phyloP scores from a whole-genome alignment of 2,113 vertebrate genomes.

The Hucho hucho region DNA sequence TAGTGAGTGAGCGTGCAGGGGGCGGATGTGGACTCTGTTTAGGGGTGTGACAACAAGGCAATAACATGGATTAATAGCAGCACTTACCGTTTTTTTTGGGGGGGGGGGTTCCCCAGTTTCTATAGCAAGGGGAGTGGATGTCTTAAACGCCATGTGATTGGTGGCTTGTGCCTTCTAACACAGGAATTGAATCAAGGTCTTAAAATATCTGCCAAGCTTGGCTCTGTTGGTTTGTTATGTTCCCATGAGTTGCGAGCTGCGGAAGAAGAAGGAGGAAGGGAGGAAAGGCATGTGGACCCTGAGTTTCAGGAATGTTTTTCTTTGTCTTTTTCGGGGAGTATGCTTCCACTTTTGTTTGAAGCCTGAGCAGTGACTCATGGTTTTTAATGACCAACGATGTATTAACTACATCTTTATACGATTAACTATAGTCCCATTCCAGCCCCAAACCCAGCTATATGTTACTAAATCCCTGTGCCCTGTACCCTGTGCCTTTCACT shows the following conservation, averaged over 20 bases:
- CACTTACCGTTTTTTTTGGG: neutral
- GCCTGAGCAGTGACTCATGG: neutral
- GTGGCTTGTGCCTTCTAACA: neutral
- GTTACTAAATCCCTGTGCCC: neutral
- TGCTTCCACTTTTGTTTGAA: neutral
- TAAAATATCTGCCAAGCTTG: constrained; percentile 16
- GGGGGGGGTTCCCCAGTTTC: neutral
- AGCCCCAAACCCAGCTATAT: neutral
- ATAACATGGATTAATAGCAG: neutral
- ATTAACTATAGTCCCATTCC: neutral
- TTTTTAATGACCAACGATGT: neutral
- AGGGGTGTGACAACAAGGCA: neutral
- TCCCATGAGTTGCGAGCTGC: neutral
- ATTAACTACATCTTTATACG: constrained; percentile 3
- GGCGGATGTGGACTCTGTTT: constrained; percentile 4
- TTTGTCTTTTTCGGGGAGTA: constrained; percentile 1
- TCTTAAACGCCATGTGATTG: constrained; percentile 14
- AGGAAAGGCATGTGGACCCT: neutral
- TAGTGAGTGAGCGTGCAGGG: neutral
- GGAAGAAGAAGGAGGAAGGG: neutral
- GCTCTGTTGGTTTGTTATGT: constrained; percentile 6
- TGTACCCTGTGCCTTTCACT: neutral
- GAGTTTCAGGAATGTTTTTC: neutral
- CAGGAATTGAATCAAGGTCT: constrained; percentile 21
- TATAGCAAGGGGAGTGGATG: constrained; percentile 6